These are phyloP conservation scores for Marmota flaviventris DNA, from an alignment of 2,113 vertebrate species.

Conservation along the genomic window DNA sequence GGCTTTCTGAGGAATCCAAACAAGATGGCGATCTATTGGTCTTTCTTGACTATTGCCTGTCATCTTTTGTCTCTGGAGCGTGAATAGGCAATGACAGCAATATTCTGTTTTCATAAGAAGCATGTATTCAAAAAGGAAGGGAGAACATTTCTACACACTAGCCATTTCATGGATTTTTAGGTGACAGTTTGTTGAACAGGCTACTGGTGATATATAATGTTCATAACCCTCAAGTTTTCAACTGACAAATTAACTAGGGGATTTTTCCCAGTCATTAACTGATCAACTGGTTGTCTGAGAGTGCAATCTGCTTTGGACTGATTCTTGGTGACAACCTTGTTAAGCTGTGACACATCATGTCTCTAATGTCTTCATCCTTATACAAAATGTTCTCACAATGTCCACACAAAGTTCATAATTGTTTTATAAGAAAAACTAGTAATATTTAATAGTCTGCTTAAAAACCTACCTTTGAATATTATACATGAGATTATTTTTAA, in stretches of 20 bases:
- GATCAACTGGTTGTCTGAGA: conserved; percentile 44
- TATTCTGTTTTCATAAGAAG: neutral
- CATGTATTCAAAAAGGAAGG: neutral
- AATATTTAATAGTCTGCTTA: neutral
- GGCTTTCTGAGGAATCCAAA: neutral
- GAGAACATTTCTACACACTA: neutral
- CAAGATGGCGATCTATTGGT: neutral
- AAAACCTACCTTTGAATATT: neutral
- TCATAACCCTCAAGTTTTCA: conserved; percentile 7
- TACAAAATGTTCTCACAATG: neutral
- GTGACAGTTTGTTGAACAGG: neutral
- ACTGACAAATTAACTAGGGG: conserved; percentile 58
- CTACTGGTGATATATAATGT: neutral
- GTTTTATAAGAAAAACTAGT: neutral
- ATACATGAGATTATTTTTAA: neutral
- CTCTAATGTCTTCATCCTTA: conserved; percentile 40
- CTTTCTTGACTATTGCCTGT: neutral
- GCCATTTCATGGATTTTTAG: neutral
- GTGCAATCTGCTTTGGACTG: conserved; percentile 3
- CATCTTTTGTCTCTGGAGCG: neutral
- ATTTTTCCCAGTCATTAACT: conserved; percentile 64
- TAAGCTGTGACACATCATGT: conserved; percentile 19
- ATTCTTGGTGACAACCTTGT: conserved; percentile 60
- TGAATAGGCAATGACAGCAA: neutral
- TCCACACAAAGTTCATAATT: neutral